A percentile compares a stretch with the other conserved stretches of the same genome.
Evolutionary conservation across 2,888 invertebrate genomes (phyloP).

Genomic region (Leptinotarsa haldemani): DNA sequence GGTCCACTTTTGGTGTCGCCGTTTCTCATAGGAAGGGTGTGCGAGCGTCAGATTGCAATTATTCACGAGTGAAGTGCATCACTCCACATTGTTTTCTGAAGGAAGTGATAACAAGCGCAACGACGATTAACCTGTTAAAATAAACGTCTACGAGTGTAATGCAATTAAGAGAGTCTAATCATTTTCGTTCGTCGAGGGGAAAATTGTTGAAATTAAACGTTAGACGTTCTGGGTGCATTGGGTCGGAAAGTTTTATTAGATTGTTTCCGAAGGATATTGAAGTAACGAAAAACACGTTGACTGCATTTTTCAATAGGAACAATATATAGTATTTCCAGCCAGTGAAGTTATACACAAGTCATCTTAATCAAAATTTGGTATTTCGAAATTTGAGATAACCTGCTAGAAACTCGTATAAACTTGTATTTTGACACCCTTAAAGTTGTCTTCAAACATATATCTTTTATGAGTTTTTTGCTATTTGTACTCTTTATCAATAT

Average conservation of each 20-base stretch:
- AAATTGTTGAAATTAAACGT: slow-evolving; percentile 7
- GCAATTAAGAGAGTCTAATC: slow-evolving; percentile 39
- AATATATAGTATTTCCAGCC: too few relatives aligned
- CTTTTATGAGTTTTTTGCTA: too few relatives aligned
- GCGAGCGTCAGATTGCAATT: slow-evolving; percentile 27
- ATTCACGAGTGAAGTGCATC: slow-evolving; percentile 39
- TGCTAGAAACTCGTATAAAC: too few relatives aligned
- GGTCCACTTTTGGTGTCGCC: slow-evolving; percentile 14
- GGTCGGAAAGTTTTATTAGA: background rate
- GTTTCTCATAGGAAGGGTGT: slow-evolving; percentile 14
- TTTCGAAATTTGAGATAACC: too few relatives aligned
- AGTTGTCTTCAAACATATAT: too few relatives aligned
- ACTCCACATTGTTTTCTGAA: slow-evolving; percentile 41
- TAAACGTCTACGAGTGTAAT: slow-evolving; percentile 43
- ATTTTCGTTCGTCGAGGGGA: slow-evolving; percentile 17
- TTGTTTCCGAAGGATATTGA: background rate
- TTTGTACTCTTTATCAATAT: too few relatives aligned
- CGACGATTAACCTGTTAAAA: slow-evolving; percentile 46
- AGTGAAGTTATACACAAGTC: too few relatives aligned
- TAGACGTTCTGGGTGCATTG: slow-evolving; percentile 1
- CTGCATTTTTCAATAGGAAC: too few relatives aligned
- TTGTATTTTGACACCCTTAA: too few relatives aligned
- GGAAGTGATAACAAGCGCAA: slow-evolving; percentile 42
- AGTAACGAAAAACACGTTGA: too few relatives aligned
- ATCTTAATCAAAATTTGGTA: too few relatives aligned